phyloP scores from a whole-genome alignment of 2,113 vertebrate species.

The Pelusios castaneus region DNA sequence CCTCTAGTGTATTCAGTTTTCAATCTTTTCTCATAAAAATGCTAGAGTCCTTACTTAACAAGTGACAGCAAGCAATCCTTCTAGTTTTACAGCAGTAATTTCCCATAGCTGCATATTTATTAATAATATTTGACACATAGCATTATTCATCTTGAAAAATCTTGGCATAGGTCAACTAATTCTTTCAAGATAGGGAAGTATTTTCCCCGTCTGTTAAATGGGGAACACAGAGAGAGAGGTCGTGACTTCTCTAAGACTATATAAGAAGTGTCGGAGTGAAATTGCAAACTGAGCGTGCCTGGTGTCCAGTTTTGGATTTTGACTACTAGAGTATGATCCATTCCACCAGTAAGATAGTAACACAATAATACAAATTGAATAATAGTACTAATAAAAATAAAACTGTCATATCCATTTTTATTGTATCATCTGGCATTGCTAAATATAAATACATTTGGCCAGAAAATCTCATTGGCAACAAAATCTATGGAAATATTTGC shows the following conservation, averaged over 20 bases:
- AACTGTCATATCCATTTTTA: background rate
- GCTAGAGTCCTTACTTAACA: background rate
- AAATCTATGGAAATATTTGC: background rate
- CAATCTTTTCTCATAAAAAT: background rate
- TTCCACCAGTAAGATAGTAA: background rate
- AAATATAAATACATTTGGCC: background rate
- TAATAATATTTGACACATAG: conserved; percentile 35
- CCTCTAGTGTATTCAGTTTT: background rate
- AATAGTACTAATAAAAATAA: background rate
- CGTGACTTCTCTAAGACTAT: background rate
- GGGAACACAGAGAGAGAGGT: background rate
- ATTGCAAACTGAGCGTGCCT: background rate
- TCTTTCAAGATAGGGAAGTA: conserved; percentile 12
- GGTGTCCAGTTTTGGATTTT: background rate
- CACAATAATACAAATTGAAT: background rate
- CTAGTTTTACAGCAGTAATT: conserved; percentile 10
- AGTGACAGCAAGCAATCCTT: background rate
- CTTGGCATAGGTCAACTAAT: conserved; percentile 40
- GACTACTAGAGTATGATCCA: background rate
- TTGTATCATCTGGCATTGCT: background rate
- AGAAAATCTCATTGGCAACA: background rate
- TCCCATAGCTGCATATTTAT: conserved; percentile 23
- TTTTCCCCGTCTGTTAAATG: conserved; percentile 1
- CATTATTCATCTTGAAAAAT: conserved; percentile 29
- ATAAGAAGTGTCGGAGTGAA: conserved; percentile 6